Evolutionary conservation across 1,140 invertebrate genomes (phyloP).

Genomic region (Pogonomyrmex barbatus): DNA sequence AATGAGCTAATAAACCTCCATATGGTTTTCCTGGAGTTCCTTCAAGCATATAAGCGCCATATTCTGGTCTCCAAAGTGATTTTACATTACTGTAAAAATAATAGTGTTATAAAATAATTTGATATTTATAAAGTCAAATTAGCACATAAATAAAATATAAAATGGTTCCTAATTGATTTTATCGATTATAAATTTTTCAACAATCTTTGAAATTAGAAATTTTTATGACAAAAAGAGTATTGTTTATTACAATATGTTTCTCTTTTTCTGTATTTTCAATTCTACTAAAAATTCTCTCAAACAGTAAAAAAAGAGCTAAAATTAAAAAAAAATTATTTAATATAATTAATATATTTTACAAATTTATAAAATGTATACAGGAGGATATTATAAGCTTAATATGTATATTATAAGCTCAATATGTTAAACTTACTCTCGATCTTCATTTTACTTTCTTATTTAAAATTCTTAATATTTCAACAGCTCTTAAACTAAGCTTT

Average conservation of each 20-base stretch:
- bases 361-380: background rate
- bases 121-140: constrained; percentile 6
- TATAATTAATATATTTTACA: constrained; percentile 3
- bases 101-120: constrained; percentile 1
- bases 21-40: constrained; percentile 99
- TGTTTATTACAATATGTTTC: background rate
- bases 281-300: constrained; percentile 4
- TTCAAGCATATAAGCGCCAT: constrained; percentile 99
- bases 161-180: background rate
- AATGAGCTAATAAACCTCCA: constrained; percentile 96
- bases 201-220: background rate
- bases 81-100: constrained; percentile 89
- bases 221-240: background rate
- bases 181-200: background rate
- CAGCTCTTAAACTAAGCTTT: constrained; percentile 93
- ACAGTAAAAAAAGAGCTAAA: background rate
- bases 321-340: background rate
- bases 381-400: constrained; percentile 1
- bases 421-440: constrained; percentile 90
- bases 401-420: background rate
- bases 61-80: constrained; percentile 98
- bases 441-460: constrained; percentile 93
- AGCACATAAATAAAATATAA: background rate
- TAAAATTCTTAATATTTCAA: constrained; percentile 92
- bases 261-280: background rate